A percentile compares a stretch with the other conserved stretches of the same genome.
Conservation (phyloP, 2,888 invertebrate species). For the Patella caerulea region DNA sequence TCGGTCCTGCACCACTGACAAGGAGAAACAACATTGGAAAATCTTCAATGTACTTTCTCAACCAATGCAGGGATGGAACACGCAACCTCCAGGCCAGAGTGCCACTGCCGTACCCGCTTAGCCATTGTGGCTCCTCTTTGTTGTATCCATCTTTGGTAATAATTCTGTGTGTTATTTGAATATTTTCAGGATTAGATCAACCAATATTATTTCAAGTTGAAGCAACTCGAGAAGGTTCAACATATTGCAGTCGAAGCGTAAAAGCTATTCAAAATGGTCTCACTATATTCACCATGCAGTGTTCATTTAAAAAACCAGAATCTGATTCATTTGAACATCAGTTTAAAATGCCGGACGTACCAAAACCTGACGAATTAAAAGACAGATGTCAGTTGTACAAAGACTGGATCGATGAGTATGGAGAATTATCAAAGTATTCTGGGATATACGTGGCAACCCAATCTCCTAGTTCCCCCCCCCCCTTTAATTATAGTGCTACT, state of each 20-base stretch:
- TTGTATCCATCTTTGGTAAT: too few species aligned
- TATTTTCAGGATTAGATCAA: constrained; percentile 32
- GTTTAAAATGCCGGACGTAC: constrained; percentile 70
- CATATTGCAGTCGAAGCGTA: constrained; percentile 64
- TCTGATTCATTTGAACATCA: constrained; percentile 65
- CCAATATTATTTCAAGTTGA: constrained; percentile 69
- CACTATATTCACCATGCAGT: constrained; percentile 69
- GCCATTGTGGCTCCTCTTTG: not conserved
- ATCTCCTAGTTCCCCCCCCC: too few species aligned
- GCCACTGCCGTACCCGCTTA: too few species aligned
- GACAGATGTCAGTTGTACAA: constrained; percentile 44
- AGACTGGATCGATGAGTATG: too few species aligned
- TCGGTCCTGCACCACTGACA: too few species aligned
- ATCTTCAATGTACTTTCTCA: too few species aligned
- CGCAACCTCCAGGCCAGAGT: too few species aligned
- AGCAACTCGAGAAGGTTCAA: constrained; percentile 62
- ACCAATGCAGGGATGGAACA: too few species aligned
- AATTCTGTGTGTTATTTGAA: not conserved
- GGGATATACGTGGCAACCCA: too few species aligned
- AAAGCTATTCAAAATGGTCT: constrained; percentile 71
- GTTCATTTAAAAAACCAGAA: constrained; percentile 67
- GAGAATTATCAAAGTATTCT: too few species aligned
- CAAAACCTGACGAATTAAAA: constrained; percentile 65
- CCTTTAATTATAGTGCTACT: too few species aligned
- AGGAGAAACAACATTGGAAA: too few species aligned